Evolutionary conservation across 1,140 invertebrate species (phyloP).

Genomic region (Musca domestica): DNA sequence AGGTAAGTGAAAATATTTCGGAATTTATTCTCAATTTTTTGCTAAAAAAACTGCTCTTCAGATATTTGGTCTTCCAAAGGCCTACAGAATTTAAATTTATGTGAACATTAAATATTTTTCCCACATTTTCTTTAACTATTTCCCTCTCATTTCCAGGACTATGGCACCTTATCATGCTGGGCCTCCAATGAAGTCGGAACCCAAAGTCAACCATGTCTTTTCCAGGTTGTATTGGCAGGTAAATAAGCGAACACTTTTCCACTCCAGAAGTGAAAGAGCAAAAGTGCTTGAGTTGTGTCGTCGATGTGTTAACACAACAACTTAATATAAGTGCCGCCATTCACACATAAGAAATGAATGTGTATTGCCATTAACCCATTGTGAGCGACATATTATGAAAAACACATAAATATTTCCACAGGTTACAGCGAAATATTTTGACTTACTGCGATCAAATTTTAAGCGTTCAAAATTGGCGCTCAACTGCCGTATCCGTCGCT

Average conservation of each 20-base stretch:
- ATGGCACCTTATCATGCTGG: conserved; percentile 75
- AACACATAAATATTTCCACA: too few species aligned
- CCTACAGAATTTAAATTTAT: too few species aligned
- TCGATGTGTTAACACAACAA: not conserved
- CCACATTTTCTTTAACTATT: not conserved
- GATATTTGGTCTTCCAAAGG: too few species aligned
- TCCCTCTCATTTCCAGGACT: conserved; percentile 56
- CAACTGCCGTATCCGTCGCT: too few species aligned
- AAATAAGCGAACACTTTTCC: conserved; percentile 39
- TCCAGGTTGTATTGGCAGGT: conserved; percentile 75
- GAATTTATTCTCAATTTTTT: too few species aligned
- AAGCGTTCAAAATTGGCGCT: too few species aligned
- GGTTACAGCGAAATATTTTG: too few species aligned
- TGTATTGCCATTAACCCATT: not conserved
- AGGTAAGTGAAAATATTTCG: conserved; percentile 42
- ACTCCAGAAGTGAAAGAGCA: too few species aligned
- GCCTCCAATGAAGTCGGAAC: conserved; percentile 74
- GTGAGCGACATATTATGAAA: not conserved
- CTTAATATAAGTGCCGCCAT: not conserved
- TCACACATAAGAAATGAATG: not conserved
- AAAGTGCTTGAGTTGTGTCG: too few species aligned
- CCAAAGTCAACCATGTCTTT: conserved; percentile 74
- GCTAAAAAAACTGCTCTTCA: too few species aligned
- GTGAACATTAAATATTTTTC: not conserved
- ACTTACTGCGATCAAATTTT: too few species aligned